phyloP scores from a whole-genome alignment of 2,888 invertebrate genomes.

The Dendrolimus houi region DNA sequence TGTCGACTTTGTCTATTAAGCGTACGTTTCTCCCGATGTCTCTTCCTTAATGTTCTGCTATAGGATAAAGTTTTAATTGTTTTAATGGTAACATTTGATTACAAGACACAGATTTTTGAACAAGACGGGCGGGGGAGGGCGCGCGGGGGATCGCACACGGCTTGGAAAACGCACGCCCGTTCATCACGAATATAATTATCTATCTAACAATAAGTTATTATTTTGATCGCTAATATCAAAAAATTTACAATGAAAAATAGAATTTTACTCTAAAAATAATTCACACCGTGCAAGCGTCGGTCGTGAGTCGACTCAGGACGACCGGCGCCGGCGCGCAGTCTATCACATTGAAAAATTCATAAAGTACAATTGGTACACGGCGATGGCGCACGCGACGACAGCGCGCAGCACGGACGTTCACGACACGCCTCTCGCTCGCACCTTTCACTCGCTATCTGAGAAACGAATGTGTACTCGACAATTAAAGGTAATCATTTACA shows the following conservation, averaged over 20 bases:
- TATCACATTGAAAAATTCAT: conserved; percentile 75
- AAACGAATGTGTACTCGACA: conserved; percentile 49
- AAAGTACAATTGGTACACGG: conserved; percentile 50
- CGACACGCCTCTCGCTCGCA: conserved; percentile 18
- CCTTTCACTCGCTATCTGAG: conserved; percentile 35
- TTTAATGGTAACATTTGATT: conserved; percentile 61
- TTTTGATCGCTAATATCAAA: conserved; percentile 68
- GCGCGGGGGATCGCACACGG: conserved; percentile 43
- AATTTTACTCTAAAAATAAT: conserved; percentile 72
- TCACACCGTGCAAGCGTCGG: conserved; percentile 54
- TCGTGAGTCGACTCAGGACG: conserved; percentile 58
- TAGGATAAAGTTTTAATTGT: conserved; percentile 56
- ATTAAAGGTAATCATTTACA: conserved; percentile 60
- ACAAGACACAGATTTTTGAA: conserved; percentile 66
- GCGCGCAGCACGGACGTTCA: conserved; percentile 15
- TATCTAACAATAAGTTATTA: conserved; percentile 71
- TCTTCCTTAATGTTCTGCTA: conserved; percentile 56
- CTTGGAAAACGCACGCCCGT: conserved; percentile 62
- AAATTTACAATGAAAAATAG: conserved; percentile 75
- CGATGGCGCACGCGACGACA: conserved; percentile 21
- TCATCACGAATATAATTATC: conserved; percentile 67
- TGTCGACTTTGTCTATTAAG: conserved; percentile 63
- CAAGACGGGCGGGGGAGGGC: conserved; percentile 54
- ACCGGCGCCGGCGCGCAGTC: conserved; percentile 60
- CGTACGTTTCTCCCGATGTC: conserved; percentile 69